A percentile compares a stretch with the other conserved stretches of the same genome.
These are phyloP conservation scores for Lepidocyrtoides sp. DNA, from an alignment of 2,888 invertebrate genomes.

Conservation along the genomic window DNA sequence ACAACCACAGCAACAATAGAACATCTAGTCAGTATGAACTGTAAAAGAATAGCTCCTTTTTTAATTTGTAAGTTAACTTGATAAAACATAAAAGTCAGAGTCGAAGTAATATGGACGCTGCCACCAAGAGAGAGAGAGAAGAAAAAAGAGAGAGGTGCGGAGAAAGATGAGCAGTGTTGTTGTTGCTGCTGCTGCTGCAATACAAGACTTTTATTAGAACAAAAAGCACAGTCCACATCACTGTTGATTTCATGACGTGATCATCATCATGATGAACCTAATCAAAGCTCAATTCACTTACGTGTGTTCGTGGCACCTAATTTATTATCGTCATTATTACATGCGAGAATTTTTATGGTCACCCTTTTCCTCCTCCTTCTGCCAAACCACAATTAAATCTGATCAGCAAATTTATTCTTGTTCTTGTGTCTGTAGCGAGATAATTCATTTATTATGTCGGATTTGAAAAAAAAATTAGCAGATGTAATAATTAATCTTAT, in stretches of 20 bases:
- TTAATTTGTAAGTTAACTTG: slow-evolving; percentile 42
- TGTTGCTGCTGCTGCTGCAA: not conserved
- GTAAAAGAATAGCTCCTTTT: not conserved
- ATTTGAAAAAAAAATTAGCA: slow-evolving; percentile 41
- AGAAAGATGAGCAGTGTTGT: slow-evolving; percentile 59
- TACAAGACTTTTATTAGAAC: slow-evolving; percentile 53
- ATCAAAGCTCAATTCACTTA: slow-evolving; percentile 51
- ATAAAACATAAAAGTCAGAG: not conserved
- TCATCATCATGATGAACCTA: not conserved
- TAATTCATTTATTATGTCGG: not conserved
- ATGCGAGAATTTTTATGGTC: slow-evolving; percentile 15
- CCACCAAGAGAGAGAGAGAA: not conserved
- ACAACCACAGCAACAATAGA: not conserved
- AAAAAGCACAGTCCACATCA: slow-evolving; percentile 24
- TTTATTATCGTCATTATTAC: slow-evolving; percentile 8
- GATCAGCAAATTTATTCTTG: slow-evolving; percentile 27
- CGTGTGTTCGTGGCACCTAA: slow-evolving; percentile 4
- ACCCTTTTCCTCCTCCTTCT: slow-evolving; percentile 33
- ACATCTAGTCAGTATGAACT: not conserved
- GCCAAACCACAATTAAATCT: slow-evolving; percentile 28
- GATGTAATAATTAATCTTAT: slow-evolving; percentile 58
- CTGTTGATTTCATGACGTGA: slow-evolving; percentile 33
- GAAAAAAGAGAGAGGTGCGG: slow-evolving; percentile 37
- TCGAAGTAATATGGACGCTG: slow-evolving; percentile 65
- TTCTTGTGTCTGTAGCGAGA: not conserved